Evolutionary conservation across 92 coral and sea anemone species (phyloP).

Genomic region (Parazoanthus atlanticus): DNA sequence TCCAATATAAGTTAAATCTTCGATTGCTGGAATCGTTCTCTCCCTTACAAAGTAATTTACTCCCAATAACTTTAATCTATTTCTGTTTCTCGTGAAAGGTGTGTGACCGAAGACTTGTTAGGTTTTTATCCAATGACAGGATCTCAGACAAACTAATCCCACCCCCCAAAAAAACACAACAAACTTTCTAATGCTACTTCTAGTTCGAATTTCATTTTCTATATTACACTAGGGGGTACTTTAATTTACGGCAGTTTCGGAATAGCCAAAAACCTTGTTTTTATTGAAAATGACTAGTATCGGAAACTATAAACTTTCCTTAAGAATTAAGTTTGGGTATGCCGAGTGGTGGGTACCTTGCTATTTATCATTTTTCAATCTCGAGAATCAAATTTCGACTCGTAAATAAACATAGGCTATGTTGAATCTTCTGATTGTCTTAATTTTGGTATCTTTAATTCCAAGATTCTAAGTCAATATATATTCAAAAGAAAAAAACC

Average conservation of each 20-base stretch:
- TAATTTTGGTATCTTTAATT: too few relatives aligned
- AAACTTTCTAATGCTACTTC: background rate
- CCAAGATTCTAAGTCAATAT: too few relatives aligned
- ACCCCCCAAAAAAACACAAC: background rate
- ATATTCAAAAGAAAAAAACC: background rate
- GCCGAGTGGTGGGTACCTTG: too few relatives aligned
- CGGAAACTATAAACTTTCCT: background rate
- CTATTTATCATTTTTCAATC: too few relatives aligned
- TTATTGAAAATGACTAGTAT: background rate
- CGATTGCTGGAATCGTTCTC: background rate
- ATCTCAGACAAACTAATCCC: background rate
- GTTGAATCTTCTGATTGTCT: background rate
- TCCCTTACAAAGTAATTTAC: background rate
- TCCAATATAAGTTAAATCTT: background rate
- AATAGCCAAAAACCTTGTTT: background rate
- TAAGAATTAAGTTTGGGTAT: background rate
- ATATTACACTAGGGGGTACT: background rate
- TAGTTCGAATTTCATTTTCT: constrained; percentile 14
- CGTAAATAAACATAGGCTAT: too few relatives aligned
- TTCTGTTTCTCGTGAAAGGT: background rate
- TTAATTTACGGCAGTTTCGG: background rate
- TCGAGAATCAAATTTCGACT: too few relatives aligned
- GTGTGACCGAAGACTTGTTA: background rate
- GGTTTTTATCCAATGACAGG: background rate
- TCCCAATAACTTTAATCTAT: background rate